A percentile compares a stretch with the other conserved stretches of the same genome.
These are phyloP conservation scores for Psittacus erithacus DNA, from an alignment of 2,113 vertebrate genomes.

Conservation along the genomic window DNA sequence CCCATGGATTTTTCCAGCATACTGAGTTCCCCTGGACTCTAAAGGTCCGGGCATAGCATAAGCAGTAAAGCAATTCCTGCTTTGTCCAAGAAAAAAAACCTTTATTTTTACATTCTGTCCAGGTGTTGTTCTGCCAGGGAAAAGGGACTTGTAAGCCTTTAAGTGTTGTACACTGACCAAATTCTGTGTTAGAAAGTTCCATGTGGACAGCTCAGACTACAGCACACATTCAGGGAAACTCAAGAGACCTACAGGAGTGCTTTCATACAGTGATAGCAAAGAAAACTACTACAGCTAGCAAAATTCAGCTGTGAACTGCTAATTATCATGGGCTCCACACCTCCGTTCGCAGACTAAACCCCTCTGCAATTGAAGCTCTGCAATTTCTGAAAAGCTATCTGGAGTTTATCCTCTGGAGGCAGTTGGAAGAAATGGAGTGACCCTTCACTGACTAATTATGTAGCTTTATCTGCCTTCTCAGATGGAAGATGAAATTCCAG, in stretches of 20 bases:
- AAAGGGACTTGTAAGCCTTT: conserved; percentile 43
- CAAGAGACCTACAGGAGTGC: neutral
- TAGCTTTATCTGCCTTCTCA: neutral
- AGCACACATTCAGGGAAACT: neutral
- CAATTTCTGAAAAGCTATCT: neutral
- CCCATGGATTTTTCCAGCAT: neutral
- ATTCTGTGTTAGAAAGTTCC: neutral
- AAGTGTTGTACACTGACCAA: neutral
- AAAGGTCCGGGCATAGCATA: neutral
- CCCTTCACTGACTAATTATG: conserved; percentile 12
- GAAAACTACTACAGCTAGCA: conserved; percentile 27
- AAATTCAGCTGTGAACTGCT: conserved; percentile 18
- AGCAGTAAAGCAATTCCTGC: neutral
- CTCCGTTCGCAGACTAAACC: conserved; percentile 6
- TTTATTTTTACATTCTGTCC: conserved; percentile 5
- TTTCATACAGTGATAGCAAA: conserved; percentile 24
- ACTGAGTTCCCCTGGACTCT: neutral
- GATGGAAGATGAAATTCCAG: neutral
- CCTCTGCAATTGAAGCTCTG: neutral
- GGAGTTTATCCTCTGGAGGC: neutral
- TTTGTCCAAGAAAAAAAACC: neutral
- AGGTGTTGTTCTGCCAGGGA: conserved; percentile 1
- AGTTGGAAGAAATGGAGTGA: neutral
- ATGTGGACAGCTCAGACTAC: neutral
- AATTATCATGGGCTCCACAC: conserved; percentile 14